Percentiles rank a stretch among this genome's conserved stretches.
Evolutionary conservation across 2,113 vertebrate genomes (phyloP).

Genomic region (Manacus vitellinus): DNA sequence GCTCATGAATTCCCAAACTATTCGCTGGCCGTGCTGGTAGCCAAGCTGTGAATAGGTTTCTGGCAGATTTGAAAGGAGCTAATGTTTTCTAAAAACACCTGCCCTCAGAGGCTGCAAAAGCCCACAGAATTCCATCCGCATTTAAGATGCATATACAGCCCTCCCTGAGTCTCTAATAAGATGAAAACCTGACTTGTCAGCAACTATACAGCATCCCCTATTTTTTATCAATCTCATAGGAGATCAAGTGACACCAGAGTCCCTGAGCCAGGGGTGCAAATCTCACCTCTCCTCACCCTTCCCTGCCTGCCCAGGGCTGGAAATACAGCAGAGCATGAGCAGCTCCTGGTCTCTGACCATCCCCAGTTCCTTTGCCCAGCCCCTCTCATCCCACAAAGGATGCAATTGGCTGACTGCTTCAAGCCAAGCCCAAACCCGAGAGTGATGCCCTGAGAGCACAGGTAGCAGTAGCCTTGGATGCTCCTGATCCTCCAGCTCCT

Average conservation of each 20-base stretch:
- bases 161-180: background rate
- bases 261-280: background rate
- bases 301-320: background rate
- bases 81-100: conserved; percentile 50
- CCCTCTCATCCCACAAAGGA: background rate
- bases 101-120: background rate
- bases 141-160: background rate
- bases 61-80: conserved; percentile 30
- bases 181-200: background rate
- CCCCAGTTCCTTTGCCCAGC: background rate
- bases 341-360: background rate
- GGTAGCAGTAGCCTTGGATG: background rate
- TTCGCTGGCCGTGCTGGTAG: background rate
- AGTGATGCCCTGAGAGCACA: rapidly evolving
- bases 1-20: conserved; percentile 47
- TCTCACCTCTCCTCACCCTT: background rate
- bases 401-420: background rate
- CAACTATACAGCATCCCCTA: background rate
- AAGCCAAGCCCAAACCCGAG: background rate
- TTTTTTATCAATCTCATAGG: background rate
- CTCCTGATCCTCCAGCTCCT: background rate
- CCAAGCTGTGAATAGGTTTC: background rate
- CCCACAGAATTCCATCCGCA: background rate
- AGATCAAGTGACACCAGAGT: background rate
- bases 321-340: rapidly evolving